Evolutionary conservation across 2,888 invertebrate species (phyloP), one percentile per base, ranked within the genome.

Genomic region (Syritta pipiens): DNA sequence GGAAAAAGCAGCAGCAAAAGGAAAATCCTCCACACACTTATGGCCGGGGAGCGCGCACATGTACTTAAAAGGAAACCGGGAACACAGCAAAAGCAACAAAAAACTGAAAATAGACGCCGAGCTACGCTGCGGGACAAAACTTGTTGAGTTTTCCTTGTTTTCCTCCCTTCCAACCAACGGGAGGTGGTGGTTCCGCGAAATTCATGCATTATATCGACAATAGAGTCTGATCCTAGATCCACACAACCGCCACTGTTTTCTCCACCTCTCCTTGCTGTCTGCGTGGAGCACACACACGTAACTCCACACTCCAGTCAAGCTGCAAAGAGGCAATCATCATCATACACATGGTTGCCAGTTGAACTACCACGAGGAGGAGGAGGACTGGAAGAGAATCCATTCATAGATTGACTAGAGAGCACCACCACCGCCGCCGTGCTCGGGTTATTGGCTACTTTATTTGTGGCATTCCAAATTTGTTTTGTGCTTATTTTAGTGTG

Each of bases 21-120:
- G 79, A 79, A 79, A 79, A 79, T 79, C 74, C 62, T 67, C 72
- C 79, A 79, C 74, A 79, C 79, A 74, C 74, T 74, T 79, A 79
- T 74, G 79, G 14, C 51, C 24, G 51, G 28, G 49, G 51, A 53
- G 46, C 26, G 22, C 69, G 67, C 79, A 79, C 79, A 79, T 79
- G 74, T 68, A 79, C 74, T 59, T 57, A 74, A 65, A 72, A 79
- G 51, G 57, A 48, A 75, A 69, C 59, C 59, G 48, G 48, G 68
- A 37, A 14, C 19, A 72, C 28, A 67, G 37, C 55, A 44, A 55
- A 42, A 57, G 40, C 59, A 57, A 28, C 69, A 55, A 55, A 37
- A 69, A 59, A 67, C 62, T 60, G 63, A 67, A 67, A 72, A 72
- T 60, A 75, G 42, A 63, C 62, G 35, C 69, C 30, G 37, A 20